Evolutionary conservation across 2,888 invertebrate genomes (phyloP).

Genomic region (Lamellibrachia columna): DNA sequence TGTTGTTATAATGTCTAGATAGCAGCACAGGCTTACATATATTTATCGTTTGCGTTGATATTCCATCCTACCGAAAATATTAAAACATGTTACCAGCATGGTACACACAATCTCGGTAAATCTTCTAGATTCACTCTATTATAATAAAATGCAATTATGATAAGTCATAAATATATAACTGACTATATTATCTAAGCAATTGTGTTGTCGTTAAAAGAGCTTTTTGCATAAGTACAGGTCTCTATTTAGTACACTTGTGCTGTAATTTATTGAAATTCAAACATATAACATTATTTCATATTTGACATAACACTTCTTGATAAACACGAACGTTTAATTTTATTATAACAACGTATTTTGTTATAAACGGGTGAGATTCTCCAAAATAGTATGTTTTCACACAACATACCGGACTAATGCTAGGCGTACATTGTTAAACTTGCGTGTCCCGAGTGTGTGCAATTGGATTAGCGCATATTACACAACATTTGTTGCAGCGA

Average conservation of each 20-base stretch:
- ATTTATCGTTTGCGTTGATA: neutral
- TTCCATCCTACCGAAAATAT: neutral
- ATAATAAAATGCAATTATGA: neutral
- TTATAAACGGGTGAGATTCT: neutral
- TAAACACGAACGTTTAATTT: neutral
- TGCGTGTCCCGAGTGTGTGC: no score
- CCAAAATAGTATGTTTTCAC: neutral
- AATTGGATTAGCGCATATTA: no score
- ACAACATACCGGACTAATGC: neutral
- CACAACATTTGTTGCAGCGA: no score
- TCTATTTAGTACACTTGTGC: neutral
- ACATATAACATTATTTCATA: neutral
- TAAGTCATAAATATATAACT: neutral
- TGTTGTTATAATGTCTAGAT: neutral
- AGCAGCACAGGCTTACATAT: neutral
- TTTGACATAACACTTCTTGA: neutral
- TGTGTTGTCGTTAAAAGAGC: neutral
- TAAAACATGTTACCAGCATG: neutral
- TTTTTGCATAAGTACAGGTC: neutral
- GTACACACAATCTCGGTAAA: neutral
- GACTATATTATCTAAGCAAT: neutral
- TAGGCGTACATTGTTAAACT: neutral
- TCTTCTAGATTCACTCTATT: neutral
- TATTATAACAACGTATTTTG: neutral
- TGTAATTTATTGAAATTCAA: neutral